Base-by-base conservation (phyloP, 2,797 vertebrate genomes). In the Arctocebus calabarensis region DNA sequence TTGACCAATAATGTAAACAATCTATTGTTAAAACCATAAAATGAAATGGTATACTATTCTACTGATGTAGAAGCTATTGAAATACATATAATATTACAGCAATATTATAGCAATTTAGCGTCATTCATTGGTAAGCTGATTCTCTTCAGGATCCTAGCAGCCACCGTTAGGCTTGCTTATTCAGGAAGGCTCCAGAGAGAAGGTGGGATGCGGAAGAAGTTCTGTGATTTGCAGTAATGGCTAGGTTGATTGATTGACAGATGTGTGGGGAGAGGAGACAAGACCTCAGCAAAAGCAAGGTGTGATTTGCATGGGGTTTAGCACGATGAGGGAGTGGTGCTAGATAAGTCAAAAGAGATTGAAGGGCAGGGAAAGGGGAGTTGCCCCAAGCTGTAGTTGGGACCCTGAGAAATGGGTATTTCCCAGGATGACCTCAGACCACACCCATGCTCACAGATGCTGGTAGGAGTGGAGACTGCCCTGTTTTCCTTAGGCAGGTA, bases 21-120 rank as follows among this genome's bases (percentile, higher is more conserved):
- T 13, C 20, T 78, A 83, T 61, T 89, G 25, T 37, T 11, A 37
- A 85, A 83, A 85, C 57, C 61, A 12, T 59, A 32, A 64, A 91
- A 78, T 55, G 59, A 87, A 91, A 96, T 57, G 48, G 37, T 3
- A 81, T 19, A 66, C 64, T 34, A 62, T 66, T 84, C 13, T 64
- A 1, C 25, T 87, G 11, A 91, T 59, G n/a, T 52, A 37, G 40
- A 70, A 73, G 43, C 5, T 75, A 55, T 10, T 79, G 25, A 85
- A 85, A 91, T 82, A 61, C 34, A 84, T 7, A 32, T 34, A 78
- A 34, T 9, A 70, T 43, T 68, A 61, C 1, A 70, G 22, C 94
- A 92, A 34, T 5, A 81, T 1, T 64, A 68, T 89, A 23, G 11
- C 55, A 34, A 75, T 73, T 45, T 85, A 29, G 29, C 7, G 73